Percentiles rank a stretch among this genome's conserved stretches.
phyloP scores from a whole-genome alignment of 2,113 vertebrate species.

The Platysternon megacephalum region DNA sequence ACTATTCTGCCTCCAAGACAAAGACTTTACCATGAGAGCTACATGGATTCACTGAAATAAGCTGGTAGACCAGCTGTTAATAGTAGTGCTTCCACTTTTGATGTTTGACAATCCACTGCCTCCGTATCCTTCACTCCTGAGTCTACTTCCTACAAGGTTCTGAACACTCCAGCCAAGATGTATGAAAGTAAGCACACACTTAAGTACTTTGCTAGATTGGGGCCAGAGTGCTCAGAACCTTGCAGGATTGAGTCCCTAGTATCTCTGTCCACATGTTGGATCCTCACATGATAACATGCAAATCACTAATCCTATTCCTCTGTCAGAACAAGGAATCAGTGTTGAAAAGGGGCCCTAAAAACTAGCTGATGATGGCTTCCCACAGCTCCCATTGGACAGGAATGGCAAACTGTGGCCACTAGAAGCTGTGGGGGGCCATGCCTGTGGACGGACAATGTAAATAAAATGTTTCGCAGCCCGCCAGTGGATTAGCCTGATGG shows the following conservation, averaged over 20 bases:
- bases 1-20: neutral
- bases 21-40: neutral
- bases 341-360: neutral
- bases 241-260: neutral
- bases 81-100: neutral
- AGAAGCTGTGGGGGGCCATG: too few species aligned
- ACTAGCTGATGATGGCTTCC: neutral
- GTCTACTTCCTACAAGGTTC: neutral
- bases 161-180: neutral
- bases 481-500: too few species aligned
- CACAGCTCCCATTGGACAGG: too few species aligned
- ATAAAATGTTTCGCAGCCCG: too few species aligned
- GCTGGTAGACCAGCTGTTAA: too few species aligned
- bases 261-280: neutral
- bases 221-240: too few species aligned
- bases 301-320: neutral
- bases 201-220: neutral
- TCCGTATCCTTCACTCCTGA: neutral
- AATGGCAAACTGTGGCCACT: too few species aligned
- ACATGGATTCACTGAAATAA: neutral
- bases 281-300: neutral
- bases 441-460: too few species aligned
- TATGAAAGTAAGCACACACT: neutral
- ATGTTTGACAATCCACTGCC: neutral
- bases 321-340: neutral